Evolutionary conservation across 2,888 invertebrate genomes (phyloP).

Genomic region (Dynastes maya): DNA sequence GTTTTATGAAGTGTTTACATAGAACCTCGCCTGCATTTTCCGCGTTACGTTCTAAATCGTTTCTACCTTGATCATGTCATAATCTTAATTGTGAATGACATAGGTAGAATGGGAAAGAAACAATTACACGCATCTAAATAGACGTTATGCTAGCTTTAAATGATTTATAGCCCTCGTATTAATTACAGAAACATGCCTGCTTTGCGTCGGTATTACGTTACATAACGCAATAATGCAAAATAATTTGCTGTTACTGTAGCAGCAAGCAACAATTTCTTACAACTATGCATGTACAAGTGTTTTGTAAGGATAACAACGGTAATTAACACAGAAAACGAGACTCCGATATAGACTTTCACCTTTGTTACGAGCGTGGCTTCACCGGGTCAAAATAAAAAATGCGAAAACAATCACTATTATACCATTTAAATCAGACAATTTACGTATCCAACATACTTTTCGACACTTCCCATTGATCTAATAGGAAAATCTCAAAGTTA

Average conservation of each 20-base stretch:
- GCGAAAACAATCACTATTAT: constrained; percentile 13
- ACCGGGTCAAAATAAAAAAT: constrained; percentile 7
- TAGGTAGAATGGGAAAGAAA: too few relatives aligned
- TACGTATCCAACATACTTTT: not conserved
- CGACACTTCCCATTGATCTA: not conserved
- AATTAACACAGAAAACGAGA: constrained; percentile 1
- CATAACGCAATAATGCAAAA: not conserved
- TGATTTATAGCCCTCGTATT: not conserved
- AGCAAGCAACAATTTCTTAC: constrained; percentile 5
- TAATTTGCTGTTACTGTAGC: not conserved
- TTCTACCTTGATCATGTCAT: too few relatives aligned
- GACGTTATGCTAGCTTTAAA: not conserved
- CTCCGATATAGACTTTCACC: constrained; percentile 16
- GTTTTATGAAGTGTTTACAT: too few relatives aligned
- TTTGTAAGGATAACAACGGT: constrained; percentile 10
- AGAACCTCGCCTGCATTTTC: too few relatives aligned
- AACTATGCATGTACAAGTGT: constrained; percentile 7
- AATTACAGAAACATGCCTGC: constrained; percentile 1
- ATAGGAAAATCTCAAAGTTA: not conserved
- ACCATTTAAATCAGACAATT: not conserved
- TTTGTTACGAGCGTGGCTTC: not conserved
- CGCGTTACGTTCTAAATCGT: too few relatives aligned
- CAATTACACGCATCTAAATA: too few relatives aligned
- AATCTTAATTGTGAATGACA: too few relatives aligned
- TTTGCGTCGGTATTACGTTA: not conserved